Conservation (phyloP, 2,888 invertebrate genomes). For the Cylindroiulus punctatus region DNA sequence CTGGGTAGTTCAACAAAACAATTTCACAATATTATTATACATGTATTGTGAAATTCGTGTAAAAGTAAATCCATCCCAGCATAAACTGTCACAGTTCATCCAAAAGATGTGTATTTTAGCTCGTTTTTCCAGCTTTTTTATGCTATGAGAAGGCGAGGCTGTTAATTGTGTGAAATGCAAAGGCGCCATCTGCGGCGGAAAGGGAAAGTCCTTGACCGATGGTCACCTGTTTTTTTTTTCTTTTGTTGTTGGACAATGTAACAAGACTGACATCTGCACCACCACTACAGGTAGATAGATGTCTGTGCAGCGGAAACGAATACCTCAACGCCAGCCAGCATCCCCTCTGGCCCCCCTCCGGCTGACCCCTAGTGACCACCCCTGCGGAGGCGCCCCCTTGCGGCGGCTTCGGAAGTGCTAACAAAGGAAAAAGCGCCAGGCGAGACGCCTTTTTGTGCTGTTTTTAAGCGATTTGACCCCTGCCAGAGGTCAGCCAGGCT, state of each 20-base stretch:
- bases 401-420: background rate
- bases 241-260: background rate
- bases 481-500: background rate
- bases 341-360: background rate
- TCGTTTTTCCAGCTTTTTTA: too few relatives aligned
- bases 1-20: too few relatives aligned
- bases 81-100: too few relatives aligned
- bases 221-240: too few relatives aligned
- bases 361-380: background rate
- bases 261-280: background rate
- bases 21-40: too few relatives aligned
- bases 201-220: too few relatives aligned
- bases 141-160: too few relatives aligned
- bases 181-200: too few relatives aligned
- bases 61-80: too few relatives aligned
- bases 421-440: constrained; percentile 2
- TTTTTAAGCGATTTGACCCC: background rate
- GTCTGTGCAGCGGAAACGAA: background rate
- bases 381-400: background rate
- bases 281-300: background rate
- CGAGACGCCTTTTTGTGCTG: background rate
- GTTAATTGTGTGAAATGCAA: background rate
- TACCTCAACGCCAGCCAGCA: background rate
- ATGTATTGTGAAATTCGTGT: too few relatives aligned
- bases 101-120: too few relatives aligned